Evolutionary conservation across 2,113 vertebrate genomes (phyloP).

Genomic region (Phocoena phocoena): DNA sequence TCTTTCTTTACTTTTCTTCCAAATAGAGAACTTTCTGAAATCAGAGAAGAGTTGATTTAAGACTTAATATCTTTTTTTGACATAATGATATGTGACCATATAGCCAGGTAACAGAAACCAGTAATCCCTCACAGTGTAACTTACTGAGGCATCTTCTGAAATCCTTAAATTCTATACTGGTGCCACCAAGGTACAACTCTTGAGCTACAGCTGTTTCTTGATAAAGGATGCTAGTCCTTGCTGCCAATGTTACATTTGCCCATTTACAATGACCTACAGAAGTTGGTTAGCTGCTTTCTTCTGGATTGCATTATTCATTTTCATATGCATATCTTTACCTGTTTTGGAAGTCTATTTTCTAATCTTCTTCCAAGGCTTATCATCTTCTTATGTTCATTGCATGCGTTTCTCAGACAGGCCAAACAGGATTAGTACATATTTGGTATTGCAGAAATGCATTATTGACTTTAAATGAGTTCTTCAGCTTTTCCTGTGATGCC

Average conservation of each 20-base stretch:
- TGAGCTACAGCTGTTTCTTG: not conserved
- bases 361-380: not conserved
- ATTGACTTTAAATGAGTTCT: conserved; percentile 26
- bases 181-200: not conserved
- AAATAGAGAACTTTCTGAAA: conserved; percentile 26
- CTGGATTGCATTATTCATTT: not conserved
- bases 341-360: not conserved
- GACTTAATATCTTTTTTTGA: not conserved
- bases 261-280: not conserved
- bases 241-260: not conserved
- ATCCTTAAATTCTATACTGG: not conserved
- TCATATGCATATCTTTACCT: not conserved
- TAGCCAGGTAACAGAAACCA: not conserved
- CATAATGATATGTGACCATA: not conserved
- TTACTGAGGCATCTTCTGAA: not conserved
- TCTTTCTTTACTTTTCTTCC: not conserved
- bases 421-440: not conserved
- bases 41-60: not conserved
- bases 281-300: not conserved
- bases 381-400: not conserved
- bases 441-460: not conserved
- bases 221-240: not conserved
- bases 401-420: not conserved
- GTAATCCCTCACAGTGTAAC: not conserved
- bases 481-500: not conserved